These are phyloP conservation scores for Eunapius fragilis DNA, from an alignment of 37 sponge, comb jelly and placozoan genomes.

Conservation along the genomic window DNA sequence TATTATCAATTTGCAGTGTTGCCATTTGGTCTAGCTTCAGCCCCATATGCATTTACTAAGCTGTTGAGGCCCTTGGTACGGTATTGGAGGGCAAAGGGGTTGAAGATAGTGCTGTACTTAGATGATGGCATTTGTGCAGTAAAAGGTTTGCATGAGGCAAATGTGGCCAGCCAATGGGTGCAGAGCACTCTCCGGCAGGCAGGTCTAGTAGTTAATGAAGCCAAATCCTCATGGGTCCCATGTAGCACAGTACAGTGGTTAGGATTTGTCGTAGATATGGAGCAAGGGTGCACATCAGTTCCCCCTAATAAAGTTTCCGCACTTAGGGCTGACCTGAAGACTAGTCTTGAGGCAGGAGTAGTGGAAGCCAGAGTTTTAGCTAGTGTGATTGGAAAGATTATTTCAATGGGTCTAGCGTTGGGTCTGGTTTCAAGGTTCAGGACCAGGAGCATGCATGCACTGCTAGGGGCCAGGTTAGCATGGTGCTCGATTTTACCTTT, in stretches of 20 bases:
- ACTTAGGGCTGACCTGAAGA: not conserved
- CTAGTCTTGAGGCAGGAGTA: not conserved
- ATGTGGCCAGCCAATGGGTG: not conserved
- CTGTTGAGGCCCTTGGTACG: slow-evolving; percentile 30
- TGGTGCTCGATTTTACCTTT: slow-evolving; percentile 1
- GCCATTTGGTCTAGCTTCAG: slow-evolving; percentile 46
- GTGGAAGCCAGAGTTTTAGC: slow-evolving; percentile 9
- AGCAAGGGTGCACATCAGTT: not conserved
- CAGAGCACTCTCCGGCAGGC: not conserved
- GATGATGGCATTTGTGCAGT: slow-evolving; percentile 51
- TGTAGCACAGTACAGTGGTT: not conserved
- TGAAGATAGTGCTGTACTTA: slow-evolving; percentile 30
- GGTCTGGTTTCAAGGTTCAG: slow-evolving; percentile 3
- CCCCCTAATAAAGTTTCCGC: slow-evolving; percentile 7
- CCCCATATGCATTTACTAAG: slow-evolving; percentile 47
- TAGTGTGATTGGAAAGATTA: slow-evolving; percentile 34
- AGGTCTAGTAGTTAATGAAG: slow-evolving; percentile 13
- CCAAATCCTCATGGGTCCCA: slow-evolving; percentile 26
- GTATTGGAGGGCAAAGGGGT: slow-evolving; percentile 27
- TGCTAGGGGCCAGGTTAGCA: slow-evolving; percentile 6
- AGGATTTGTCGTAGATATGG: slow-evolving; percentile 10
- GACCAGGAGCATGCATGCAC: slow-evolving; percentile 21
- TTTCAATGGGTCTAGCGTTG: slow-evolving; percentile 17
- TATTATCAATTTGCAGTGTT: slow-evolving; percentile 32
- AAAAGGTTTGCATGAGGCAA: not conserved